Evolutionary conservation across 1,140 invertebrate species (phyloP), one percentile per base, ranked within the genome.

Genomic region (Lamellibrachia luymesi): DNA sequence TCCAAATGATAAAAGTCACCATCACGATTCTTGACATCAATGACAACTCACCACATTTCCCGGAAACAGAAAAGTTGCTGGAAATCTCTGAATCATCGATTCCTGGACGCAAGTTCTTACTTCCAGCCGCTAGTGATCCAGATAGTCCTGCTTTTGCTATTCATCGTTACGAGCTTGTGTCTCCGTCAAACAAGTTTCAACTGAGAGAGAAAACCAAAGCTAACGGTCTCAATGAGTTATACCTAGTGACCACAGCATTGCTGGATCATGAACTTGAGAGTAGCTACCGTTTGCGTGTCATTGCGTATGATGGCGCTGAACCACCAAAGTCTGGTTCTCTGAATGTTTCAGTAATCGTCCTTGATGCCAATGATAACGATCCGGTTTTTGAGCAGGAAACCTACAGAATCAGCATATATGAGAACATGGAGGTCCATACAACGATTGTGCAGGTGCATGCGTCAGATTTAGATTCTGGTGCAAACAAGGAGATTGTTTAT

Each of bases 301-400:
- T 38, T n/a, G 93, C 22, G 1, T 49, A 17, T 50, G 93, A 93
- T 90, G 92, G 92, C 13, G 93, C 89, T 7, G 50, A 51, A 7
- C 89, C 92, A 17, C 25, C 93, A 56, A 90, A 91, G 27, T 51
- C 93, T 10, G 93, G 93, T 13, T 51, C 80, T 5, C 38, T 80
- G 50, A 17, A 8, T 22, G 51, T 94, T 64, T 51, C 92, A 0
- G 89, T 94, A 4, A 50, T 93, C 5, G 93, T 94, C 50, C 90
- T 90, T 1, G 93, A 94, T 51, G 92, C 93, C 91, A 94, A 94
- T 91, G 93, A 94, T 89, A 94, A 94, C 56, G 92, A 25, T 38
- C 93, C 93, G 8, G 13, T 8, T 50, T 94, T 94, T 38, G 92
- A 93, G 10, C 89, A 93, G 22, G 91, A 64, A 50, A 92, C 25